Conservation (phyloP, 2,888 invertebrate species). For the Autographa gamma region DNA sequence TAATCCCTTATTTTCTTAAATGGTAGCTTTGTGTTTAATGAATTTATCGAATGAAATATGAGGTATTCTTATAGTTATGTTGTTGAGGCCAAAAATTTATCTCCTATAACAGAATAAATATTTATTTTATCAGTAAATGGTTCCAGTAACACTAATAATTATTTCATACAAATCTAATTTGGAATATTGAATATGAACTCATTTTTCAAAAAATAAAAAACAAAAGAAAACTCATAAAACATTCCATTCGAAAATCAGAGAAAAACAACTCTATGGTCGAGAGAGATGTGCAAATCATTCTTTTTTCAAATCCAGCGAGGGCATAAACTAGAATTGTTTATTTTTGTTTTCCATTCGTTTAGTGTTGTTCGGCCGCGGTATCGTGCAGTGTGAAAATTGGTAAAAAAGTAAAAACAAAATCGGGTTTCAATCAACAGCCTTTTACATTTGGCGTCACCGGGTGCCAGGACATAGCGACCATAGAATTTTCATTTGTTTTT, state of each 20-base stretch:
- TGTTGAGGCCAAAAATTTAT: too few species aligned
- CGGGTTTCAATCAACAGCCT: slow-evolving; percentile 52
- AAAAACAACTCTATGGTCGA: background rate
- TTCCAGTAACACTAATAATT: too few species aligned
- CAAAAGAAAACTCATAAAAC: background rate
- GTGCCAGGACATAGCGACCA: slow-evolving; percentile 11
- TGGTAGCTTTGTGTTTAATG: slow-evolving; percentile 8
- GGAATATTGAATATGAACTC: background rate
- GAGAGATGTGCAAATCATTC: background rate
- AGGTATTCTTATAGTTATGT: background rate
- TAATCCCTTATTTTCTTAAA: slow-evolving; percentile 20
- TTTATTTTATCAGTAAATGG: too few species aligned
- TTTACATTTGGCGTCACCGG: slow-evolving; percentile 41
- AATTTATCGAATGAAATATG: slow-evolving; percentile 7
- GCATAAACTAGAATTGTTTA: slow-evolving; percentile 27
- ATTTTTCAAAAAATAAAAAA: background rate
- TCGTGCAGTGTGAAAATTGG: slow-evolving; percentile 53
- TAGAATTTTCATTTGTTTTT: background rate
- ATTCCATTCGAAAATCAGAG: background rate
- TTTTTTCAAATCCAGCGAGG: slow-evolving; percentile 8
- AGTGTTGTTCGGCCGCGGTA: slow-evolving; percentile 39
- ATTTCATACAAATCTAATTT: too few species aligned
- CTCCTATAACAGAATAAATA: too few species aligned
- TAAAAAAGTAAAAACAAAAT: slow-evolving; percentile 34
- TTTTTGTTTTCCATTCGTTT: slow-evolving; percentile 38